A percentile compares a stretch with the other conserved stretches of the same genome.
Evolutionary conservation across 2,113 vertebrate genomes (phyloP).

Genomic region (Colaptes auratus): DNA sequence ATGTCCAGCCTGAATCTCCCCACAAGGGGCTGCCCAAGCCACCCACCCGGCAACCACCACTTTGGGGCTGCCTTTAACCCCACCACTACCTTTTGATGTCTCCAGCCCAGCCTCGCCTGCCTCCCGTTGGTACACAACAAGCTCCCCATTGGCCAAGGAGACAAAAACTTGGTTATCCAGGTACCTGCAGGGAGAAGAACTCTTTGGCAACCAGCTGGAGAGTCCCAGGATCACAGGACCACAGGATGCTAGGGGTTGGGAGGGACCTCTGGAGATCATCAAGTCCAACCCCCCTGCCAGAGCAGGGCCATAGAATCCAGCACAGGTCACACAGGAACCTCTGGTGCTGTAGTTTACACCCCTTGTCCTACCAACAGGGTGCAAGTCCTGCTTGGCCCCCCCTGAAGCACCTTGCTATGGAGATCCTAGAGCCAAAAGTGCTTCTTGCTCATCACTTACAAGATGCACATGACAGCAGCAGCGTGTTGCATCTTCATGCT

Average conservation of each 20-base stretch:
- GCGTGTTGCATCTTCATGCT: conserved; percentile 98
- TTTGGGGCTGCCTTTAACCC: background rate
- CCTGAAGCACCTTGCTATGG: background rate
- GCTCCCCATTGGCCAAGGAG: conserved; percentile 92
- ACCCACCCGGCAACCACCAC: background rate
- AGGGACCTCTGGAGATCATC: too few relatives aligned
- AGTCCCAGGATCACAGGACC: background rate
- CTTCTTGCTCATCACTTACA: conserved; percentile 77
- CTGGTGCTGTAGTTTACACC: too few relatives aligned
- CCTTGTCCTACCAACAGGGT: too few relatives aligned
- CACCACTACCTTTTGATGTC: rapidly evolving
- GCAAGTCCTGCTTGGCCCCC: background rate
- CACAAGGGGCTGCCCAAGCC: background rate
- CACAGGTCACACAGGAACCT: too few relatives aligned
- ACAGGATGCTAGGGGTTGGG: too few relatives aligned
- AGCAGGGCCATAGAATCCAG: too few relatives aligned
- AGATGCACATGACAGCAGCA: conserved; percentile 89
- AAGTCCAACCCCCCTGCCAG: too few relatives aligned
- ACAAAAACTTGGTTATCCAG: conserved; percentile 98
- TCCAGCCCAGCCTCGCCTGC: conserved; percentile 76
- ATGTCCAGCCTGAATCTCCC: too few relatives aligned
- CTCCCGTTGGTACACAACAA: conserved; percentile 94
- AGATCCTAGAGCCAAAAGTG: rapidly evolving
- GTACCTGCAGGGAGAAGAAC: conserved; percentile 78
- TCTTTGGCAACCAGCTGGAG: background rate